Percentiles rank a stretch among this genome's conserved stretches.
These are phyloP conservation scores for Tenebrosternarchus preto DNA, from an alignment of 2,113 vertebrate species.

Conservation along the genomic window DNA sequence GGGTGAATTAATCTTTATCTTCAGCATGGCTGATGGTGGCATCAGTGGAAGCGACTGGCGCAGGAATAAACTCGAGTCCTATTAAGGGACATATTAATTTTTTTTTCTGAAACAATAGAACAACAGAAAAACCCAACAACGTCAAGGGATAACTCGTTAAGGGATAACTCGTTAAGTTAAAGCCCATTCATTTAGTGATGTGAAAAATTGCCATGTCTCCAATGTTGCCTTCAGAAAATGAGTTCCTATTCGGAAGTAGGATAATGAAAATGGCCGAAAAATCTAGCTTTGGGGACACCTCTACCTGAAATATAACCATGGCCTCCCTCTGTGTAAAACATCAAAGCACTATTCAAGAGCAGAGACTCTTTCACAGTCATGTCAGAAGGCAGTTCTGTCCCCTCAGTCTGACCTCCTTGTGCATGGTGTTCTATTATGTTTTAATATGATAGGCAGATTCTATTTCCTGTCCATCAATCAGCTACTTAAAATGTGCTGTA, in stretches of 20 bases:
- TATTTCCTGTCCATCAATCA: slow-evolving; percentile 63
- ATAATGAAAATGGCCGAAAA: slow-evolving; percentile 9
- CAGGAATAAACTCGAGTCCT: slow-evolving; percentile 13
- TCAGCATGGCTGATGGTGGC: slow-evolving; percentile 9
- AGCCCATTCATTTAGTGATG: background rate
- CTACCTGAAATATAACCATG: background rate
- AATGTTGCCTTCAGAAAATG: background rate
- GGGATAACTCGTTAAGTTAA: background rate
- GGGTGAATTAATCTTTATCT: slow-evolving; percentile 41
- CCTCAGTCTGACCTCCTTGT: slow-evolving; percentile 50
- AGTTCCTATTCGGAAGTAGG: background rate
- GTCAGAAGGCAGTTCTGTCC: background rate
- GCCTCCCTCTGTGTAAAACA: slow-evolving; percentile 12
- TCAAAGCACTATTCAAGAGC: background rate
- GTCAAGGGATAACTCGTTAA: background rate
- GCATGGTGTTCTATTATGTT: slow-evolving; percentile 55
- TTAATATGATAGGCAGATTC: slow-evolving; percentile 62
- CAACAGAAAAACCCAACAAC: background rate
- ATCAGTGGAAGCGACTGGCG: slow-evolving; percentile 35
- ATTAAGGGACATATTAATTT: slow-evolving; percentile 32
- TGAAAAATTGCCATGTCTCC: background rate
- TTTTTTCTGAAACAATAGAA: slow-evolving; percentile 2
- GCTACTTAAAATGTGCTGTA: slow-evolving; percentile 61
- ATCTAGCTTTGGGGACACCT: background rate
- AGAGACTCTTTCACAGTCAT: slow-evolving; percentile 18